Evolutionary conservation across 2,797 vertebrate genomes (phyloP), one percentile per base, ranked within the genome.

Genomic region (Alexandromys oeconomus): DNA sequence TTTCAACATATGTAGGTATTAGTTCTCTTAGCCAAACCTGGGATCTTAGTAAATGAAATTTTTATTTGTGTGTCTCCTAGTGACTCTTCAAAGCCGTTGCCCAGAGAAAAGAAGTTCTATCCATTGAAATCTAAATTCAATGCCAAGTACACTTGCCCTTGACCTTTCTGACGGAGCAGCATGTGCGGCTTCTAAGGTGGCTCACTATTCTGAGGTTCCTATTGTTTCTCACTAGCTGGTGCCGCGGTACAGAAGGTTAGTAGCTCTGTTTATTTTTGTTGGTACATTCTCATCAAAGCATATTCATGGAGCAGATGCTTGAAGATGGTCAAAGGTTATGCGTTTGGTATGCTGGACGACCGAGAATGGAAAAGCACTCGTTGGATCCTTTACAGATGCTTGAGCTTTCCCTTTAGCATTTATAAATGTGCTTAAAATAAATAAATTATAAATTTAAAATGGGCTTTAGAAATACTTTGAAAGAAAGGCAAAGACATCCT

Each of bases 131-230:
- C 46, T 94, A 82, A 82, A 96, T 97, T 97, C 94, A 95, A 73
- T 93, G 89, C 63, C 85, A 79, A 96, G 91, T 76, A 46, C 34
- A 79, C 88, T 88, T 95, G 84, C 85, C 95, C 96, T 98, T 97
- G 97, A 95, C 65, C 63, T 94, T 94, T 94, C 97, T 89, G 84
- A 92, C 82, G 81, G 89, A 77, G 13, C 69, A 40, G 31, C 67
- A 19, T 78, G 12, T 65, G 43, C 31, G 31, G 17, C 73, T 23
- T 79, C 93, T 37, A 61, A 73, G 61, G 34, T 61, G 7, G 80
- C 78, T 96, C 73, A 2, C 81, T 71, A 29, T 86, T 78, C n/a
- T 25, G 23, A 3, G 6, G 67, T 23, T 87, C 6, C 77, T 82
- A 76, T 97, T 97, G 92, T 97, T 81, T 95, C 79, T 81, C 25